phyloP scores from a whole-genome alignment of 2,113 vertebrate genomes.

The Pyrgilauda ruficollis region DNA sequence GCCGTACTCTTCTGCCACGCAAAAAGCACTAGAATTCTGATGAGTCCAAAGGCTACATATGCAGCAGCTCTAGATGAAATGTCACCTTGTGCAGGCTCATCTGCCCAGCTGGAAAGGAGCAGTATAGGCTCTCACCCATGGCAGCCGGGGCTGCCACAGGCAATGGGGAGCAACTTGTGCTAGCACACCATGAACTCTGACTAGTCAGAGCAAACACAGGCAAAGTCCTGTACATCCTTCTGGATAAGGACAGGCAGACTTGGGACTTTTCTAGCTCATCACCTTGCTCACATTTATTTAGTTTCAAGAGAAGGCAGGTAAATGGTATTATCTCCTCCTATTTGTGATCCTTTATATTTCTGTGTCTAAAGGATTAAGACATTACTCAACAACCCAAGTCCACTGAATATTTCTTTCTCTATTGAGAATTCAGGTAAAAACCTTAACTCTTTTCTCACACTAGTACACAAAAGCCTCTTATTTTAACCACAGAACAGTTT shows the following conservation, averaged over 20 bases:
- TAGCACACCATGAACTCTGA: neutral
- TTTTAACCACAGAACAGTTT: neutral
- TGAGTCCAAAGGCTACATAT: conserved; percentile 6
- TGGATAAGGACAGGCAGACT: neutral
- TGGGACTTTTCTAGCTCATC: neutral
- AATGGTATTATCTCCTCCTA: neutral
- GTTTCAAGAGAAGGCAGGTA: neutral
- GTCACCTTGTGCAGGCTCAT: neutral
- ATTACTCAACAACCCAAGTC: neutral
- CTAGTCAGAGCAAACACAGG: neutral
- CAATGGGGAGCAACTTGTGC: neutral
- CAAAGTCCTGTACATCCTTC: neutral
- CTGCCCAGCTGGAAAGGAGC: neutral
- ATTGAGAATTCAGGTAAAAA: neutral
- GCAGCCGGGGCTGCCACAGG: neutral
- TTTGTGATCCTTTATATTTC: neutral
- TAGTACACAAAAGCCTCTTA: neutral
- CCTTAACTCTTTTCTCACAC: neutral
- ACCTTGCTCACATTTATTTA: neutral
- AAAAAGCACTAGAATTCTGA: neutral
- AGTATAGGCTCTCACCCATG: neutral
- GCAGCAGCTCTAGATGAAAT: neutral
- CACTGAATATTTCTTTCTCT: neutral
- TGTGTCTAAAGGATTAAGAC: neutral
- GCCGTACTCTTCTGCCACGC: neutral